These are phyloP conservation scores for Cyclophora punctaria DNA, from an alignment of 2,888 invertebrate species.

Conservation along the genomic window DNA sequence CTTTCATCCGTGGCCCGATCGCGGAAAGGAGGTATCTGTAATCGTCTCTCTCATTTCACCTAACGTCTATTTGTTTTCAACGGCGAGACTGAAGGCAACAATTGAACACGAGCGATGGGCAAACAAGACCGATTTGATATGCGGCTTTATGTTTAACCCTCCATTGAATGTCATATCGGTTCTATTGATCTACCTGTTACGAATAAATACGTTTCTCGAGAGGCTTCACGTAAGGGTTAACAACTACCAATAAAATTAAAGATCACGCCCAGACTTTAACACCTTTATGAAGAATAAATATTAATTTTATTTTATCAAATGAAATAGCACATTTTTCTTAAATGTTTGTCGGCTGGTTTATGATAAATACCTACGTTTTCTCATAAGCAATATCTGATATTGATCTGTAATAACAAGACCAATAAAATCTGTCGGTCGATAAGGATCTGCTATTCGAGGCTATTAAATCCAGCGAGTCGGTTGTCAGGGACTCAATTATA, in stretches of 20 bases:
- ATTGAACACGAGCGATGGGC: slow-evolving; percentile 29
- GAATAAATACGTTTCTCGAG: no score
- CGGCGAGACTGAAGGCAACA: slow-evolving; percentile 25
- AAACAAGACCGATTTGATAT: slow-evolving; percentile 24
- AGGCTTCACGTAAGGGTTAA: no score
- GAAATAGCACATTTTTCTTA: no score
- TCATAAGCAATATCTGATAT: no score
- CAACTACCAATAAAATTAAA: no score
- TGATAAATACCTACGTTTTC: not conserved
- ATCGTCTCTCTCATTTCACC: slow-evolving; percentile 3
- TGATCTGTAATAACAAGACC: no score
- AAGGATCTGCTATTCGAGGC: not conserved
- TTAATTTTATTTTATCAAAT: no score
- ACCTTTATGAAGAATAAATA: no score
- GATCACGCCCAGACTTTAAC: no score
- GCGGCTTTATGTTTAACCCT: slow-evolving; percentile 21
- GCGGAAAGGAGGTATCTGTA: slow-evolving; percentile 33
- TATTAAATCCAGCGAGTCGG: not conserved
- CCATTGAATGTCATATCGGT: slow-evolving; percentile 4
- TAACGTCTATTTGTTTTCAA: slow-evolving; percentile 24
- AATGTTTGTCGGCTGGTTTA: slow-evolving; percentile 1
- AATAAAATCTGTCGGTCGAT: not conserved
- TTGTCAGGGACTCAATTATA: no score
- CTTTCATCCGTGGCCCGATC: slow-evolving; percentile 52
- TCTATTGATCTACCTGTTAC: no score